Conservation (phyloP, 1,140 invertebrate genomes). For the Schlechtendalia chinensis region DNA sequence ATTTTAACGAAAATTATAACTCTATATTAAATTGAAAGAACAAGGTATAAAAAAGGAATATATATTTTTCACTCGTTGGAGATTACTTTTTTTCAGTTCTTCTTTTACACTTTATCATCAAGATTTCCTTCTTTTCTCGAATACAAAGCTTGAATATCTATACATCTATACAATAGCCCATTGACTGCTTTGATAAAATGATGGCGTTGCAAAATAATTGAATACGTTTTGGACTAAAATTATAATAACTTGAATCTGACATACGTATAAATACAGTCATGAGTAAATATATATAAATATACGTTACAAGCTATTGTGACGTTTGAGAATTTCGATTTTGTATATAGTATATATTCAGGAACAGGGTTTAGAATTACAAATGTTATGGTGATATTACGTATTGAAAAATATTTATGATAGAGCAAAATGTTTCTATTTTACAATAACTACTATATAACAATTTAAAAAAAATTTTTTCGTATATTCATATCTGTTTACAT, state of each 20-base stretch:
- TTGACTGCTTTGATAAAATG: not conserved
- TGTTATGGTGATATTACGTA: too few species aligned
- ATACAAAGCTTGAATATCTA: not conserved
- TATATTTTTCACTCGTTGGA: not conserved
- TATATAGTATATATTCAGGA: too few species aligned
- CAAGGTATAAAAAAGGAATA: not conserved
- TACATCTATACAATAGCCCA: not conserved
- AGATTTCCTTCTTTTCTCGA: not conserved
- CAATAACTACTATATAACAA: too few species aligned
- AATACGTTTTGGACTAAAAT: not conserved
- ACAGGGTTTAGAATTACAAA: too few species aligned
- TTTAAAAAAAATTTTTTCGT: too few species aligned
- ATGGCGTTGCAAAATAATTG: conserved; percentile 1
- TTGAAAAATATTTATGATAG: too few species aligned
- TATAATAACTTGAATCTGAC: not conserved
- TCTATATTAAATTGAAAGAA: not conserved
- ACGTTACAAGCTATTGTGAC: too few species aligned
- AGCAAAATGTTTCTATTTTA: too few species aligned
- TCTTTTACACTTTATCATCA: not conserved
- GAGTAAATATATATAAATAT: not conserved
- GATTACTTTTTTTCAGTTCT: not conserved
- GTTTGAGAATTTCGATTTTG: too few species aligned
- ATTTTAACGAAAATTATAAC: not conserved
- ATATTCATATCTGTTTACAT: too few species aligned
- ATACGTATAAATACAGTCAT: not conserved